Base-by-base conservation (phyloP, 2,888 invertebrate genomes). In the Cylindroiulus punctatus region DNA sequence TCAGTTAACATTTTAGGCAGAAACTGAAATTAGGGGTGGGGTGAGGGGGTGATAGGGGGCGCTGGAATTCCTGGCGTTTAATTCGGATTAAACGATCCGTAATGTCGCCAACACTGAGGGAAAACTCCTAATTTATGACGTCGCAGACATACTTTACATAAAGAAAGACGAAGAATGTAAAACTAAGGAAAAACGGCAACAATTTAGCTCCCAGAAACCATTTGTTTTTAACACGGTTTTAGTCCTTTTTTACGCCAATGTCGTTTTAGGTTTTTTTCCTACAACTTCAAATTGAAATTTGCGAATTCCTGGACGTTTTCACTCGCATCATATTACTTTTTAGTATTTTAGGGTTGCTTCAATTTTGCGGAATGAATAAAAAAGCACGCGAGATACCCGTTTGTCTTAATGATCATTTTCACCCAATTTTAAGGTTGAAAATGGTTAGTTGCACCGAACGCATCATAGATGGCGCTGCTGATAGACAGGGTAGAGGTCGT, bases 71-170 rank as follows among this genome's bases (percentile, higher is more conserved):
- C 76, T 30, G 14, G 30, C 30, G 76, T 76, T 76, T 76, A 76
- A 76, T 76, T 76, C 76, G 76, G 76, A 76, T 22, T 76, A 76
- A 76, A 76, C 76, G 76, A 76, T 76, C 76, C 76, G 76, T 76
- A 76, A 76, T 76, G 76, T 76, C 76, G 76, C 76, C 76, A 30
- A 76, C 76, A 76, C 30, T 12, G 22, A 5, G 76, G 30, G 30
- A 65, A 76, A 76, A 76, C 12, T 10, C 30, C 0, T 30, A 76
- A 76, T 76, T 76, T 30, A 76, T 76, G 76, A 22, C 76, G 76
- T 26, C 76, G 30, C 26, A 76, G 76, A 76, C 30, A 76, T 1
- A 30, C 26, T 76, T 76, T 76, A 14, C 76, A 76, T 76, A 76
- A 76, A 76, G 30, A 76, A 65, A 76, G 76, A 26, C 76, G 10